Base-by-base conservation (phyloP, 2,797 vertebrate genomes). In the Esox masquinongy region DNA sequence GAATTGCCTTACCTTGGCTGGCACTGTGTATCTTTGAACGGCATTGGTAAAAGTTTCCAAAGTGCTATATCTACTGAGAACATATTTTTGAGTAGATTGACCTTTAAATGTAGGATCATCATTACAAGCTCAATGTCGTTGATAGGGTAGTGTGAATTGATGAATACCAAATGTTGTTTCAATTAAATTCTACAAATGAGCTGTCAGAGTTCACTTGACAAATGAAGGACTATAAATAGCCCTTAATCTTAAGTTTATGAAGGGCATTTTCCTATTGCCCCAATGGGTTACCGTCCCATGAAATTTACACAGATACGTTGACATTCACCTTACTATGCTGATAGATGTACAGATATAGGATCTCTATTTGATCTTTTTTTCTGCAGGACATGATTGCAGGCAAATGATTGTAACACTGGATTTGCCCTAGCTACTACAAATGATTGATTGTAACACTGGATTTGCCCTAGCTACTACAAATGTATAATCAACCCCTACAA, bases 111-210 rank as follows among this genome's bases (percentile, higher is more conserved):
- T 39, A 63, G 36, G 34, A 43, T 34, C 43, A 63, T 73, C 16
- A 63, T 73, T 73, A 73, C 43, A 73, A 24, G 53, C 56, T 61
- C 71, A 73, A 61, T 63, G 71, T 63, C 56, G 56, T 73, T 73
- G 39, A 73, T 34, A 22, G 71, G n/a, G 71, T 61, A 63, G 61
- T 43, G 56, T 63, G 71, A 73, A 73, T 73, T 63, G 61, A 73
- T 73, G 71, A 73, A 73, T 73, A 73, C 34, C 34, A 73, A 43
- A 73, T 73, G 36, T 73, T 61, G 5, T 61, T 61, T 56, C 22
- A 73, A 73, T 73, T 63, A 61, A 63, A 73, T 39, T 26, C 53
- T 39, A 73, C 53, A 53, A 61, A 72, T 72, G 71, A 72, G 53
- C 53, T 61, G 34, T 71, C 70, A 53, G 49, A 39, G 71, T 43